Percentiles rank a stretch among this genome's conserved stretches.
phyloP scores from a whole-genome alignment of 1,140 invertebrate species.

The Ceratosolen fusciceps region DNA sequence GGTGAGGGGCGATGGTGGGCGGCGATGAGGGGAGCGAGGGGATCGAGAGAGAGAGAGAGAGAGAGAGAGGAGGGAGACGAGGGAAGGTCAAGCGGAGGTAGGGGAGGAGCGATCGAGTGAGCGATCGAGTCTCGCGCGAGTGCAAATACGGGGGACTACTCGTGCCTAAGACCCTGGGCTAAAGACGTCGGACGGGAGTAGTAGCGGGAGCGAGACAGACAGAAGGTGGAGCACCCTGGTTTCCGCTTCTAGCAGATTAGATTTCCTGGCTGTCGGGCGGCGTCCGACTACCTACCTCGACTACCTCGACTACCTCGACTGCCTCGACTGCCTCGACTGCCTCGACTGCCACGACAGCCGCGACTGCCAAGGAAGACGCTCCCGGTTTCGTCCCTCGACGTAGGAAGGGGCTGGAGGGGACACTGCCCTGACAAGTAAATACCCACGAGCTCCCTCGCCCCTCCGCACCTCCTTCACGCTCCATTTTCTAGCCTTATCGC shows the following conservation, averaged over 20 bases:
- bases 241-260: slow-evolving; percentile 58
- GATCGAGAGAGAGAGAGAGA: too few species aligned
- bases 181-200: slow-evolving; percentile 30
- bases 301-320: too few species aligned
- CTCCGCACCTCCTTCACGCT: neutral
- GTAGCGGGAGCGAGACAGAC: slow-evolving; percentile 29
- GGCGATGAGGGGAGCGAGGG: too few species aligned
- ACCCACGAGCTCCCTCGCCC: slow-evolving; percentile 1
- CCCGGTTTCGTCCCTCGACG: too few species aligned
- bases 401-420: neutral
- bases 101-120: slow-evolving; percentile 59
- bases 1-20: too few species aligned
- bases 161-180: too few species aligned
- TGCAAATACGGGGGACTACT: slow-evolving; percentile 21
- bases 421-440: slow-evolving; percentile 11
- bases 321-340: too few species aligned
- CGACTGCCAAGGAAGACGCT: too few species aligned
- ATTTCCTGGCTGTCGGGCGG: slow-evolving; percentile 52
- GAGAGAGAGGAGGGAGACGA: too few species aligned
- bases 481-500: neutral
- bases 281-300: too few species aligned
- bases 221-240: slow-evolving; percentile 29
- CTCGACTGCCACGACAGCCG: too few species aligned
- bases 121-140: slow-evolving; percentile 56
- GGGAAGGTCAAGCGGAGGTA: slow-evolving; percentile 34